Evolutionary conservation across 2,113 vertebrate genomes (phyloP).

Genomic region (Crotophaga sulcirostris): DNA sequence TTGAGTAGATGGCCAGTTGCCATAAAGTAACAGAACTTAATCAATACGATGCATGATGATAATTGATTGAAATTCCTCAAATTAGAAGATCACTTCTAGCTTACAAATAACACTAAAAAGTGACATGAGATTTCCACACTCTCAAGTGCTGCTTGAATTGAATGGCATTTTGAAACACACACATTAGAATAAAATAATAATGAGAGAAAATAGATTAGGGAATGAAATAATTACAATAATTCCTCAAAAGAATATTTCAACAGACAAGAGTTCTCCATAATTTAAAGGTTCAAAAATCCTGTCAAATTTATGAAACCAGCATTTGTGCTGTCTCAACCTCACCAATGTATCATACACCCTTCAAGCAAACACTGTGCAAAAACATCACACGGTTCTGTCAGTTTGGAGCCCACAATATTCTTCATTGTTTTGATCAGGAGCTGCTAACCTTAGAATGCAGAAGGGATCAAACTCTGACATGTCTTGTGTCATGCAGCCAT

Average conservation of each 20-base stretch:
- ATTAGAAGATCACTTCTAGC: conserved; percentile 42
- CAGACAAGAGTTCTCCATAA: background rate
- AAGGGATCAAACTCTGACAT: background rate
- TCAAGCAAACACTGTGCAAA: background rate
- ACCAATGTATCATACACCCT: background rate
- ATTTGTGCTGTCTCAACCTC: background rate
- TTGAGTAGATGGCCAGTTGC: background rate
- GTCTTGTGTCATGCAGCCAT: background rate
- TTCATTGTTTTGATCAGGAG: background rate
- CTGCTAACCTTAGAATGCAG: background rate
- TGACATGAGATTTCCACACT: background rate
- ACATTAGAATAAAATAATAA: background rate
- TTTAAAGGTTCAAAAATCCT: background rate
- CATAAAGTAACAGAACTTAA: conserved; percentile 45
- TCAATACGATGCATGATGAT: conserved; percentile 47
- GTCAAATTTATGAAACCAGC: background rate
- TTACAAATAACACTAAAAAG: conserved; percentile 52
- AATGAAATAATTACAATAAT: background rate
- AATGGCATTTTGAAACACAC: conserved; percentile 42
- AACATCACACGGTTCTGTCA: background rate
- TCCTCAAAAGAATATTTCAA: background rate
- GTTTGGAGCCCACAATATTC: background rate
- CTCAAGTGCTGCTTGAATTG: conserved; percentile 3
- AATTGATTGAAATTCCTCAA: conserved; percentile 58
- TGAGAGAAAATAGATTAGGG: background rate